Evolutionary conservation across 2,797 vertebrate species (phyloP).

Genomic region (Ctenopoma kingsleyae): DNA sequence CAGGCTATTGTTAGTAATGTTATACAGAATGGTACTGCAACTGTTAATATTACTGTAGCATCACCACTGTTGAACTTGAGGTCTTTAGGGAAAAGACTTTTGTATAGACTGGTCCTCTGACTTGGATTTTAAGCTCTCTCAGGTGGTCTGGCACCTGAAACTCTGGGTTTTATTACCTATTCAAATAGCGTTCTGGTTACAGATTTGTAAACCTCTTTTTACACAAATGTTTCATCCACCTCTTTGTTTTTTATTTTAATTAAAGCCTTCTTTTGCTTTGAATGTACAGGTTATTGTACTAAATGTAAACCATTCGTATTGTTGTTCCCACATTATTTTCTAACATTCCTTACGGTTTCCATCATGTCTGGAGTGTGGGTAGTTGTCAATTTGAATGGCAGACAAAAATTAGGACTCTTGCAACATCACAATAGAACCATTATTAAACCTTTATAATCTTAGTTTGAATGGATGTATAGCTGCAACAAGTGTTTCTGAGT

Average conservation of each 20-base stretch:
- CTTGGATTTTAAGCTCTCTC: constrained; percentile 3
- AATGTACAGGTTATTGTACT: constrained; percentile 25
- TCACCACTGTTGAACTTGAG: neutral
- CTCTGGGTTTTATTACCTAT: neutral
- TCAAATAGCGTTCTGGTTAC: neutral
- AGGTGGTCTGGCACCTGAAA: constrained; percentile 6
- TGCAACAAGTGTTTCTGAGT: neutral
- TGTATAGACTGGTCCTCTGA: neutral
- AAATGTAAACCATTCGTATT: constrained; percentile 5
- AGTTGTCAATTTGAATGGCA: constrained; percentile 10
- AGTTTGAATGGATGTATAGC: neutral
- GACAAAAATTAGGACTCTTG: neutral
- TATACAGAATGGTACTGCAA: neutral
- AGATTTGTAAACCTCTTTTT: neutral
- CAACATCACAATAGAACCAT: constrained; percentile 19
- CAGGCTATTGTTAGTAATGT: neutral
- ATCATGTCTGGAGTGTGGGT: constrained; percentile 25
- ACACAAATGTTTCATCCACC: neutral
- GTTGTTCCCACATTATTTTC: constrained; percentile 31
- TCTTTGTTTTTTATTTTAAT: neutral
- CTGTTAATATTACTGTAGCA: neutral
- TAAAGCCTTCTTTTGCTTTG: constrained; percentile 12
- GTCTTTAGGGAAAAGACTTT: neutral
- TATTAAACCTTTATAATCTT: neutral
- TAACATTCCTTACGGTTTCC: constrained; percentile 69